Base-by-base conservation (phyloP, 2,113 vertebrate genomes). In the Thryonomys swinderianus region DNA sequence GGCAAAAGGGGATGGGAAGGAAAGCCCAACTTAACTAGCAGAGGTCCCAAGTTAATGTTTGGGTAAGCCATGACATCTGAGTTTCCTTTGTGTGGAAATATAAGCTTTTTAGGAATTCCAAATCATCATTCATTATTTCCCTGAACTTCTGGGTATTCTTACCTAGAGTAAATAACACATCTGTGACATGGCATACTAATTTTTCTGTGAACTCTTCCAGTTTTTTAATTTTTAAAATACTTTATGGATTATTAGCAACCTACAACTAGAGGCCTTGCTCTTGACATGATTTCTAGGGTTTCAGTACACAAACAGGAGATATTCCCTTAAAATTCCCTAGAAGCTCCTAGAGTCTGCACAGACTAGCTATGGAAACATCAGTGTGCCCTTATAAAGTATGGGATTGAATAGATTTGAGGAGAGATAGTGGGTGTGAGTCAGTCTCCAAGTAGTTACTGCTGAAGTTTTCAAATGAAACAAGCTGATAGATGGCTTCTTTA, bases 381-480 rank as follows among this genome's bases (percentile, higher is more conserved):
- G n/a, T 48, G 6, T 61, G 42, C 85, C n/a, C 30, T 91, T 91
- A 61, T 61, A 83, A 74, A 95, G 55, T 51, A 12, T 57, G 30
- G 7, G 12, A 32, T 51, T 84, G 79, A 95, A 27, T 8, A 92
- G 57, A 93, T 81, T 91, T 61, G 83, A 73, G 32, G 62, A 92
- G 91, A 79, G 45, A 76, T 30, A 88, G 40, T 48, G 84, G 80
- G 48, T 94, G 34, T 81, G 67, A 92, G 48, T 78, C 48, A 84
- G 34, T 66, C 57, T 34, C 69, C 69, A 86, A 87, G 48, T 48
- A 91, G 80, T 86, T 86, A 86, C 42, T 83, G 66, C n/a, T 32
- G 9, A 95, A 62, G 37, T 88, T 61, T 94, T 59, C 66, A 90
- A 55, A 66, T 48, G 80, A 80, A 88, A 45, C 91, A 34, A 86